Conservation (phyloP, 1,140 invertebrate genomes). For the Harpegnathos saltator region DNA sequence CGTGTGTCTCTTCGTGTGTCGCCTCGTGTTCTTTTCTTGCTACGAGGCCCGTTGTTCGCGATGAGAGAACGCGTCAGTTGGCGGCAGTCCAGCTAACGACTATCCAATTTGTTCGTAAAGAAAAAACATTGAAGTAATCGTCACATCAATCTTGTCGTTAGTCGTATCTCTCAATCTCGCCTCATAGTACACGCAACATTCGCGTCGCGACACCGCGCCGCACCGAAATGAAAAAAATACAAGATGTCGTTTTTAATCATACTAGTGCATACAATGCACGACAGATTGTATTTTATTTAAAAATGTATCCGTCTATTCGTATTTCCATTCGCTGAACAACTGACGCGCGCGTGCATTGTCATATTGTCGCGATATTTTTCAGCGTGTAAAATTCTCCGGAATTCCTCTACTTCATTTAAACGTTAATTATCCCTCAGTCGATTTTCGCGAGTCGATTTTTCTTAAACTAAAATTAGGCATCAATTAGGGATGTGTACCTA, state of each 20-base stretch:
- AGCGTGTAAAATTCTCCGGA: background rate
- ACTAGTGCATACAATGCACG: background rate
- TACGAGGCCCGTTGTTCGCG: background rate
- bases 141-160: constrained; percentile 29
- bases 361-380: background rate
- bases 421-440: background rate
- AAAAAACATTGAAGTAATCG: constrained; percentile 21
- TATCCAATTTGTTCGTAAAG: constrained; percentile 26
- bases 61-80: background rate
- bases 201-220: background rate
- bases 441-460: background rate
- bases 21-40: background rate
- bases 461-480: background rate
- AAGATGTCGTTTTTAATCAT: background rate
- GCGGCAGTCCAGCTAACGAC: constrained; percentile 11
- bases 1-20: background rate
- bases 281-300: background rate
- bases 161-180: background rate
- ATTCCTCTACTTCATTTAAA: background rate
- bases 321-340: too few relatives aligned
- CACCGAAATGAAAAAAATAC: background rate
- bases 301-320: background rate
- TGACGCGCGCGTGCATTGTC: too few relatives aligned
- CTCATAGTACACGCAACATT: background rate
- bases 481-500: background rate